Percentiles rank a stretch among this genome's conserved stretches.
These are phyloP conservation scores for Sminthurinus aureus DNA, from an alignment of 2,888 invertebrate genomes.

Conservation along the genomic window DNA sequence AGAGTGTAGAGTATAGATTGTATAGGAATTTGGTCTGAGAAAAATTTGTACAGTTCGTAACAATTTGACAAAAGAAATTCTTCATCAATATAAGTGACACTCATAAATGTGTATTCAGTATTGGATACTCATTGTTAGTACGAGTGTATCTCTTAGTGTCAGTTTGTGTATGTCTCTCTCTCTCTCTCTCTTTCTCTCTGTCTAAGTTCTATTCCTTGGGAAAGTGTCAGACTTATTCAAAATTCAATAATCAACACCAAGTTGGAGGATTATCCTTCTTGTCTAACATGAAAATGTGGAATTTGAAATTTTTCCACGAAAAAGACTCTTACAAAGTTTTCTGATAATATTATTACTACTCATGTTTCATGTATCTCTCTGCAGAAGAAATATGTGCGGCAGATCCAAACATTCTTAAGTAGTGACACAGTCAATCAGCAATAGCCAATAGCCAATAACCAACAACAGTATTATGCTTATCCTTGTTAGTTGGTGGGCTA, in stretches of 20 bases:
- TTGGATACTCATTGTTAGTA: neutral
- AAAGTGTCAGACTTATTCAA: slow-evolving; percentile 26
- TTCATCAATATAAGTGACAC: slow-evolving; percentile 21
- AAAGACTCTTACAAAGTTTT: neutral
- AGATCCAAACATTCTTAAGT: neutral
- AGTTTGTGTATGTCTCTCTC: neutral
- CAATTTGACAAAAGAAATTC: slow-evolving; percentile 10
- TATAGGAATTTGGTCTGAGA: neutral
- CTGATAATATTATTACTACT: neutral
- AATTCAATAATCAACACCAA: slow-evolving; percentile 27
- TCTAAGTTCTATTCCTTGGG: slow-evolving; percentile 4
- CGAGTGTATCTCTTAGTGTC: neutral
- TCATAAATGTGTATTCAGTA: slow-evolving; percentile 19
- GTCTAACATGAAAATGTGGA: slow-evolving; percentile 29
- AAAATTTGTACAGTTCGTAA: slow-evolving; percentile 12
- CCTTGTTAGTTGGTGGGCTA: too few relatives aligned
- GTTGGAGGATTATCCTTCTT: slow-evolving; percentile 32
- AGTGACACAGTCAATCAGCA: neutral
- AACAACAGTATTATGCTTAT: too few relatives aligned
- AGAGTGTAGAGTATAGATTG: neutral
- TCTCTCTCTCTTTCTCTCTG: neutral
- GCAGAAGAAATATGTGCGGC: neutral
- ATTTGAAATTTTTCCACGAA: slow-evolving; percentile 37
- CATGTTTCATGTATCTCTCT: neutral
- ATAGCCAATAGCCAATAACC: too few relatives aligned